phyloP scores from a whole-genome alignment of 2,113 vertebrate species.

The Actenoides hombroni region DNA sequence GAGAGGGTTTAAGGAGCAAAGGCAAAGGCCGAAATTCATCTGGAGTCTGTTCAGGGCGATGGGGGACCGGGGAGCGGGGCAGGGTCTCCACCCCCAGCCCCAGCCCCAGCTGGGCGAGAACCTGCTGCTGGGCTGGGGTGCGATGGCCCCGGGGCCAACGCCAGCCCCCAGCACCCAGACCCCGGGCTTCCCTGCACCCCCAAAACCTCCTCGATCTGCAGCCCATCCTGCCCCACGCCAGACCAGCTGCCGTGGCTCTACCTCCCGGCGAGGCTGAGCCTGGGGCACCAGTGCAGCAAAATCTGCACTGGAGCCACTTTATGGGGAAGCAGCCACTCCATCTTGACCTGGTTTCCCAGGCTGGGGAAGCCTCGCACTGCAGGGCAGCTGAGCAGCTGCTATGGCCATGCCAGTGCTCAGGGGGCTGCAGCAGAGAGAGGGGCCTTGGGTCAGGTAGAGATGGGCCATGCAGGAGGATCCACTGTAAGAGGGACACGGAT shows the following conservation, averaged over 20 bases:
- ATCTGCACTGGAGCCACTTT: neutral
- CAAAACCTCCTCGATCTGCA: neutral
- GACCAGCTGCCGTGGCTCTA: neutral
- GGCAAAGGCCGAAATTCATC: neutral
- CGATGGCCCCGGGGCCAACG: neutral
- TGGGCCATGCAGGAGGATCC: neutral
- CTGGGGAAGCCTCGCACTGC: neutral
- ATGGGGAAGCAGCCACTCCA: neutral
- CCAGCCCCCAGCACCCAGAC: neutral
- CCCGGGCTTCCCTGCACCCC: neutral
- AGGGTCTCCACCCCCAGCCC: neutral
- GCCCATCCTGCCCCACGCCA: neutral
- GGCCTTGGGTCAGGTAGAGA: neutral
- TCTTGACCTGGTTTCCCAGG: neutral
- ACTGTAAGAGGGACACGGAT: too few relatives aligned
- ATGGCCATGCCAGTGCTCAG: neutral
- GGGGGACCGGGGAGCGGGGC: neutral
- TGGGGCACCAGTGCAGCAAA: neutral
- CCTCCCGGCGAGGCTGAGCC: neutral
- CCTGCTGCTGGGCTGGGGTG: neutral
- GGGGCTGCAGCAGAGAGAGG: neutral
- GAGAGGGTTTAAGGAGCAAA: neutral
- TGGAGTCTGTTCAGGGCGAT: fast-evolving
- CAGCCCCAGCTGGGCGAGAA: fast-evolving
- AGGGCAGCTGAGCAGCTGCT: neutral